Percentiles rank a stretch among this genome's conserved stretches.
phyloP scores from a whole-genome alignment of 2,888 invertebrate genomes.

The Nomada flava region DNA sequence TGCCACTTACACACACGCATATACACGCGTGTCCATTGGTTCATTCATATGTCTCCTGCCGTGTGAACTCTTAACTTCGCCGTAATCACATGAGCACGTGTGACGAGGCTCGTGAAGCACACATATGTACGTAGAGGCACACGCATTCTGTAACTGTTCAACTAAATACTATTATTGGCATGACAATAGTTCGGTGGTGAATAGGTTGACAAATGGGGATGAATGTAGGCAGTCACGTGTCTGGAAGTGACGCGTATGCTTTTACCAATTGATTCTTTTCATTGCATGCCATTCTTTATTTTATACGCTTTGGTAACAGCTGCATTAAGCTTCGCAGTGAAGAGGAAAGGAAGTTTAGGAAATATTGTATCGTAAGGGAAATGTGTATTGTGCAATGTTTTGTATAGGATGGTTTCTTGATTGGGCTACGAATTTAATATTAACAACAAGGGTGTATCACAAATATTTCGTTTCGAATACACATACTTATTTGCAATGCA shows the following conservation, averaged over 20 bases:
- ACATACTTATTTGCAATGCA: background rate
- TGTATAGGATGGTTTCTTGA: background rate
- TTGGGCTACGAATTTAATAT: background rate
- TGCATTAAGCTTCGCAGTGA: background rate
- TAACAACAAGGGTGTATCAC: background rate
- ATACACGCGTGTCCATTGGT: conserved; percentile 13
- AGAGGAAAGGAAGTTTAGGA: background rate
- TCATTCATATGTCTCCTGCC: conserved; percentile 64
- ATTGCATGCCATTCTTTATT: conserved; percentile 29
- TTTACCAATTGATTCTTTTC: conserved; percentile 23
- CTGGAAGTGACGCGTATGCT: conserved; percentile 19
- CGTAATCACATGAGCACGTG: conserved; percentile 56
- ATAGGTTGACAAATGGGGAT: conserved; percentile 45
- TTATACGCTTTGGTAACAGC: background rate
- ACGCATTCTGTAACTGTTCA: conserved; percentile 9
- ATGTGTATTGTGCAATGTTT: too few relatives aligned
- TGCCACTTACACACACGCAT: conserved; percentile 2
- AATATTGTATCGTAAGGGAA: background rate
- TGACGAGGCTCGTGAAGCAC: conserved; percentile 7
- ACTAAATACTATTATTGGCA: conserved; percentile 51
- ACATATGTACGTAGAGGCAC: background rate
- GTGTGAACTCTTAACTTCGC: conserved; percentile 59
- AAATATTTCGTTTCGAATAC: background rate
- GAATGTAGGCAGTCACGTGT: conserved; percentile 35
- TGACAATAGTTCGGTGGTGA: conserved; percentile 30